A percentile compares a stretch with the other conserved stretches of the same genome.
phyloP scores from a whole-genome alignment of 2,888 invertebrate species.

The Polylopha cassiicola region DNA sequence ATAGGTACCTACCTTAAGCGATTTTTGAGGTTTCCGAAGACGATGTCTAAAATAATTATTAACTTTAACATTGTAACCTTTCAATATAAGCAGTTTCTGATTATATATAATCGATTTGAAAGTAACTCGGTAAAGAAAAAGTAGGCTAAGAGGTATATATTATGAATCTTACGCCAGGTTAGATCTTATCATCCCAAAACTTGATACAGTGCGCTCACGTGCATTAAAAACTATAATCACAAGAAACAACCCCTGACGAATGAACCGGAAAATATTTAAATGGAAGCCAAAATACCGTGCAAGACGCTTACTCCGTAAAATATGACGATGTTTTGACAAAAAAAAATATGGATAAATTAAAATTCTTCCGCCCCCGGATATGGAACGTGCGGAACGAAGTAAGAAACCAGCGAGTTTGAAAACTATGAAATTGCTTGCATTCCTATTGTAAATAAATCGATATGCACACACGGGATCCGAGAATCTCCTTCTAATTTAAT shows the following conservation, averaged over 20 bases:
- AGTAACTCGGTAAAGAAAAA: no score
- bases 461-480: not conserved
- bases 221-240: conserved; percentile 59
- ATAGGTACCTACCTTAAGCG: no score
- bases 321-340: conserved; percentile 58
- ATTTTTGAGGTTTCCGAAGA: no score
- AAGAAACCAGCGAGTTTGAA: conserved; percentile 48
- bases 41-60: no score
- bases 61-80: no score
- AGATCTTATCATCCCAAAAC: no score
- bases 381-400: conserved; percentile 56
- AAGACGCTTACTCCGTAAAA: conserved; percentile 58
- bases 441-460: conserved; percentile 28
- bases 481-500: not conserved
- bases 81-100: no score
- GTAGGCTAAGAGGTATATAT: no score
- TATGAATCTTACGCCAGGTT: no score
- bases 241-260: conserved; percentile 68
- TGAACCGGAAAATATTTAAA: conserved; percentile 74
- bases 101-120: no score
- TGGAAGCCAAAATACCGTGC: conserved; percentile 71
- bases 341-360: conserved; percentile 55
- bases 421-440: conserved; percentile 50
- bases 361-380: conserved; percentile 60
- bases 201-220: conserved; percentile 35